phyloP scores from a whole-genome alignment of 2,888 invertebrate genomes.

The Tetragonisca angustula region DNA sequence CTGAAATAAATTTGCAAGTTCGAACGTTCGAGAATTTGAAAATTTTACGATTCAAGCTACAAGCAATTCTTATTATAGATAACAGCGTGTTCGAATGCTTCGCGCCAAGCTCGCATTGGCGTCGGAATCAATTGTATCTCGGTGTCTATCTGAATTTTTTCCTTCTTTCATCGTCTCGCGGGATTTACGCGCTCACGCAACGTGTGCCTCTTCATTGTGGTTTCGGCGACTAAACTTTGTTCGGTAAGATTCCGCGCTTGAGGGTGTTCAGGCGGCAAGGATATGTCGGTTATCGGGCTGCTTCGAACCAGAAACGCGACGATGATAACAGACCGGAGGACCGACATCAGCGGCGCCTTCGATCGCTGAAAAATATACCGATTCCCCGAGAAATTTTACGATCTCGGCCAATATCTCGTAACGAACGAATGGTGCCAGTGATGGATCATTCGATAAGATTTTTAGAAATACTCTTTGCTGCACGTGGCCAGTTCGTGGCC shows the following conservation, averaged over 20 bases:
- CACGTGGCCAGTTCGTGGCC: slow-evolving; percentile 52
- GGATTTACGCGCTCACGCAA: slow-evolving; percentile 21
- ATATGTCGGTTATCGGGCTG: slow-evolving; percentile 70
- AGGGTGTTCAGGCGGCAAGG: slow-evolving; percentile 57
- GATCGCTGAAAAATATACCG: slow-evolving; percentile 46
- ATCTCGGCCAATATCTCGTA: slow-evolving; percentile 20
- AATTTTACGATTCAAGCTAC: background rate
- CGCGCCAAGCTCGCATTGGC: background rate
- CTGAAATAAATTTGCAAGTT: background rate
- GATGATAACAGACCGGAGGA: slow-evolving; percentile 59
- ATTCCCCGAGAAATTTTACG: slow-evolving; percentile 30
- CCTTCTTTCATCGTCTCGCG: background rate
- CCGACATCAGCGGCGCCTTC: slow-evolving; percentile 64
- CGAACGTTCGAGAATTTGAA: background rate
- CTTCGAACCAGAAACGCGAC: slow-evolving; percentile 70
- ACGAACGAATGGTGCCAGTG: slow-evolving; percentile 13
- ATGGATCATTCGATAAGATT: slow-evolving; percentile 41
- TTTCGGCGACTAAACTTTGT: slow-evolving; percentile 73
- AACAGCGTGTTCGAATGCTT: background rate
- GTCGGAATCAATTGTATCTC: background rate
- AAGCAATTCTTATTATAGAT: background rate
- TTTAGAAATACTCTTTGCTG: slow-evolving; percentile 11
- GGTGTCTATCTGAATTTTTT: background rate
- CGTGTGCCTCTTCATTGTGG: slow-evolving; percentile 36
- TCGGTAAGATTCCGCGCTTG: slow-evolving; percentile 71